A percentile compares a stretch with the other conserved stretches of the same genome.
These are phyloP conservation scores for Drosophila lacicola DNA, from an alignment of 2,888 invertebrate genomes.

Conservation along the genomic window DNA sequence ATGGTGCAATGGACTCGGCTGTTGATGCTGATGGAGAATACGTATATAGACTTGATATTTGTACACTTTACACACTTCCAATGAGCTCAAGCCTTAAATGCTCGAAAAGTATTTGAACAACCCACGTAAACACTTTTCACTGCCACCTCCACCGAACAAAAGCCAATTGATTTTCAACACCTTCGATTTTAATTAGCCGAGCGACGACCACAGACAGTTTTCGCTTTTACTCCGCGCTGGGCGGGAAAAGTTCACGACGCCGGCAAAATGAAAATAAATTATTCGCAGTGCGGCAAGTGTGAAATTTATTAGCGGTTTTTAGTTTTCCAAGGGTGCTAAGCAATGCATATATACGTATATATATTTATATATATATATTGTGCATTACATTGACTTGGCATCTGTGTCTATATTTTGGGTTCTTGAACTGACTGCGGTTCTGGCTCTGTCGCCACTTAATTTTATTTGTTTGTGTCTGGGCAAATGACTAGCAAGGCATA, in stretches of 20 bases:
- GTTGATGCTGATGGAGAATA: too few relatives aligned
- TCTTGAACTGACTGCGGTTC: conserved; percentile 8
- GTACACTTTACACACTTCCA: too few relatives aligned
- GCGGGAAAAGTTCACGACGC: conserved; percentile 18
- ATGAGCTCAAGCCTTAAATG: too few relatives aligned
- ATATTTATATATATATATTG: conserved; percentile 3
- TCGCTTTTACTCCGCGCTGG: not conserved
- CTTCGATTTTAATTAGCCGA: conserved; percentile 48
- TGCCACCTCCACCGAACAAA: not conserved
- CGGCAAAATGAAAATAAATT: conserved; percentile 53
- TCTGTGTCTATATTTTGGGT: conserved; percentile 5
- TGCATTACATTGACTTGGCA: not conserved
- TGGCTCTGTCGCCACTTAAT: conserved; percentile 52
- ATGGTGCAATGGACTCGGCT: too few relatives aligned
- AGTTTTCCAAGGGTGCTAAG: conserved; percentile 22
- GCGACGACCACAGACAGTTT: conserved; percentile 26
- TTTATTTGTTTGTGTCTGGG: conserved; percentile 58
- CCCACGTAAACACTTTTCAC: not conserved
- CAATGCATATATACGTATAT: not conserved
- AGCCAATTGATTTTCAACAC: conserved; percentile 49
- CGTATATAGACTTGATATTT: too few relatives aligned
- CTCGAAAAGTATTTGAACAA: not conserved
- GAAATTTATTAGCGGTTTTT: conserved; percentile 66
- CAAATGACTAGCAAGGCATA: conserved; percentile 32
- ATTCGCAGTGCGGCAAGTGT: conserved; percentile 50